Base-by-base conservation (phyloP, 92 coral and sea anemone species). In the Porites rus region DNA sequence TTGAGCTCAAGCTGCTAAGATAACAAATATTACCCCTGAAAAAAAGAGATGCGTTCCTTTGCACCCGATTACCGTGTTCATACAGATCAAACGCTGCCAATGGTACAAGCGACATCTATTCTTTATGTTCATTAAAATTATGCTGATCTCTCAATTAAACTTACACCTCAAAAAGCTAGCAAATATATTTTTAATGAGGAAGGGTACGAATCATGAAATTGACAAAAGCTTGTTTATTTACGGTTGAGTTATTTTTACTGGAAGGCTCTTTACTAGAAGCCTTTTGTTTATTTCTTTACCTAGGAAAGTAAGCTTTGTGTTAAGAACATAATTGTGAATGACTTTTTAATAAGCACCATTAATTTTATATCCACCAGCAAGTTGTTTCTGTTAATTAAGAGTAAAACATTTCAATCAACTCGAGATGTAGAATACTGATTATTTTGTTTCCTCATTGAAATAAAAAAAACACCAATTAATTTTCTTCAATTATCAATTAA, bases 181-280 rank as follows among this genome's bases (percentile, higher is more conserved):
- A 38, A 38, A 38, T 67, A 46, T 22, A 11, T 8, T 10, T 1
- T 67, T 19, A 24, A 22, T 67, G 8, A 67, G 38, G 50, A 67
- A 24, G 43, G 1, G 11, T 10, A 19, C 25, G 8, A 22, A 16
- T 62, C 20, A 3, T 19, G 12, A 21, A 67, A 11, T 22, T 67
- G 72, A 22, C 4, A 67, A 22, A 64, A 19, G 59, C 19, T 46
- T 38, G 43, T 64, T 65, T 20, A 67, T 25, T 52, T 80, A 53
- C 58, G 65, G 65, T 21, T 78, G 84, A 65, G 54, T 62, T n/a
- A 62, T 51, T 80, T 22, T 51, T n/a, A 51, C 53, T 20, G 10
- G 11, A 17, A 56, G 13, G 61, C 13, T 56, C 1, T 56, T 56
- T 12, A 56, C 28, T 69, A 28, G 11, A 18, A 19, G 13, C 52